A percentile compares a stretch with the other conserved stretches of the same genome.
Evolutionary conservation across 2,113 vertebrate genomes (phyloP).

Genomic region (Nycticebus coucang): DNA sequence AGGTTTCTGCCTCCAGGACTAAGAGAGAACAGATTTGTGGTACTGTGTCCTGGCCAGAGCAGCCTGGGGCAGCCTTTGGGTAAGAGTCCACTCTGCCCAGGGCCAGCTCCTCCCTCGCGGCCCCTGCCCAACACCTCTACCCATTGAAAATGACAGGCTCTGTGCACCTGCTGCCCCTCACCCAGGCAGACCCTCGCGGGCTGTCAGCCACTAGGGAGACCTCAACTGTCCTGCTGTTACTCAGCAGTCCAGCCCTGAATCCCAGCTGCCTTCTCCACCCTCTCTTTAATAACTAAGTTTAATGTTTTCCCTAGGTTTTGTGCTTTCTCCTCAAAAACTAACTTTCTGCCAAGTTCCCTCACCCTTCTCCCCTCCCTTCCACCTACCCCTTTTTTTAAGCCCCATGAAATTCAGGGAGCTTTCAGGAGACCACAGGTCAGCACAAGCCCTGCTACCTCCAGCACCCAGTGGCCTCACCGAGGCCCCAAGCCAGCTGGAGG

Average conservation of each 20-base stretch:
- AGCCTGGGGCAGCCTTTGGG: background rate
- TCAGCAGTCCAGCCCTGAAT: background rate
- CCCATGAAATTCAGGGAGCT: too few relatives aligned
- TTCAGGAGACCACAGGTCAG: too few relatives aligned
- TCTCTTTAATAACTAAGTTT: background rate
- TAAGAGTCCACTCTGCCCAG: too few relatives aligned
- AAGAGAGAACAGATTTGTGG: background rate
- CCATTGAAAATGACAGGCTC: background rate
- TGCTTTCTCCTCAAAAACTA: background rate
- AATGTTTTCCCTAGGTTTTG: background rate
- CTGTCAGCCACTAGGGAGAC: too few relatives aligned
- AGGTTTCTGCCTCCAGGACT: background rate
- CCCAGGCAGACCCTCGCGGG: too few relatives aligned
- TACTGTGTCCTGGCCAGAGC: background rate
- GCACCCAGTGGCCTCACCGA: background rate
- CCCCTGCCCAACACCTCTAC: background rate
- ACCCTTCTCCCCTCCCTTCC: background rate
- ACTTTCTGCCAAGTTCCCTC: too few relatives aligned
- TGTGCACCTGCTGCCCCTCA: background rate
- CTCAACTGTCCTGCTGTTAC: background rate
- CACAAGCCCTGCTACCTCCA: too few relatives aligned
- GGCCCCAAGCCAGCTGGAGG: background rate
- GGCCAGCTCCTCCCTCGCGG: too few relatives aligned
- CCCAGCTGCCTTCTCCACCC: background rate
- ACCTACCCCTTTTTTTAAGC: fast-evolving